phyloP scores from a whole-genome alignment of 1,140 invertebrate genomes.

The Chionoecetes opilio region DNA sequence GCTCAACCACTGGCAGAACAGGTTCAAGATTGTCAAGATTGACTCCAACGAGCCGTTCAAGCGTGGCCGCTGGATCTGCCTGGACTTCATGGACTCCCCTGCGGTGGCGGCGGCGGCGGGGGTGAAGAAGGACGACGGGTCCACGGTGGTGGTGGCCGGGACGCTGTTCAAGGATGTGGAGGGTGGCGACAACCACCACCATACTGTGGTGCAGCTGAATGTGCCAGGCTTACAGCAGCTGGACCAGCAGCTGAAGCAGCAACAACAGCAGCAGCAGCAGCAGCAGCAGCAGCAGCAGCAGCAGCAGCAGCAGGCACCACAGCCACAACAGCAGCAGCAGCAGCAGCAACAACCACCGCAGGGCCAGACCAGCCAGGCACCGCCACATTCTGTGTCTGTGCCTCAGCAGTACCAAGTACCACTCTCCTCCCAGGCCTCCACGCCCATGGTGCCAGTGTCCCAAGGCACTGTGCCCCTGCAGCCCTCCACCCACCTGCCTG shows the following conservation, averaged over 20 bases:
- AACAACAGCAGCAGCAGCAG: conserved; percentile 68
- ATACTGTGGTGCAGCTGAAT: conserved; percentile 85
- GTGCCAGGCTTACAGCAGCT: conserved; percentile 82
- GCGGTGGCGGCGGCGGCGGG: conserved; percentile 64
- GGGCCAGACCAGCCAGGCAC: conserved; percentile 67
- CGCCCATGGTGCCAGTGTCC: conserved; percentile 61
- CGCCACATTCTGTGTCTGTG: conserved; percentile 66
- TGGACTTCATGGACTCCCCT: conserved; percentile 93
- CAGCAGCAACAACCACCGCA: conserved; percentile 84
- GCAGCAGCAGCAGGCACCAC: not conserved
- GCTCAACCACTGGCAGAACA: conserved; percentile 90
- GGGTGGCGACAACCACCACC: conserved; percentile 82
- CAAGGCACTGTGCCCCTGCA: conserved; percentile 52
- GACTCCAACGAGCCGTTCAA: conserved; percentile 97
- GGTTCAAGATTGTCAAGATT: conserved; percentile 98
- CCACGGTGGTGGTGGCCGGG: conserved; percentile 68
- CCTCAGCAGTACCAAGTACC: conserved; percentile 68
- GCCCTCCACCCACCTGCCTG: conserved; percentile 59
- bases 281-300: conserved; percentile 82
- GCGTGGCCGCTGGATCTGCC: conserved; percentile 96
- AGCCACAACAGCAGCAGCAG: conserved; percentile 83
- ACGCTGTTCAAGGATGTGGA: conserved; percentile 82
- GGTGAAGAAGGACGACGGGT: conserved; percentile 72
- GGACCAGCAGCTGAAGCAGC: conserved; percentile 82
- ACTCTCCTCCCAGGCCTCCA: conserved; percentile 66